A percentile compares a stretch with the other conserved stretches of the same genome.
phyloP scores from a whole-genome alignment of 2,888 invertebrate genomes.

The Adelognathus sp. region DNA sequence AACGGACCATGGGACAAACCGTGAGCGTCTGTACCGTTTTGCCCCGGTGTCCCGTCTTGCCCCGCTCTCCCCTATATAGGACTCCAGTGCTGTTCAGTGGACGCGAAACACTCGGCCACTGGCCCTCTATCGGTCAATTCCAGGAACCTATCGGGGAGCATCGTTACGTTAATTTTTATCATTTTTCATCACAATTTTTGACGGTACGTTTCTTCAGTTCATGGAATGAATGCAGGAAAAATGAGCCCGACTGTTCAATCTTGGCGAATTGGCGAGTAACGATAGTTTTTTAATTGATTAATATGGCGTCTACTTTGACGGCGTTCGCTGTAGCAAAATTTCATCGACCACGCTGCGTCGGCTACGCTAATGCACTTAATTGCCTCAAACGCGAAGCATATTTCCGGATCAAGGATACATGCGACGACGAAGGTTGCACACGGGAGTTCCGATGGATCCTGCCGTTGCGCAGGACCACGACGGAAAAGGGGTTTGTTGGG shows the following conservation, averaged over 20 bases:
- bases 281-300: conserved; percentile 26
- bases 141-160: no score
- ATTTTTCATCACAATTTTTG: no score
- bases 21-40: no score
- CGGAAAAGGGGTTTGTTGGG: conserved; percentile 37
- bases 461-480: conserved; percentile 49
- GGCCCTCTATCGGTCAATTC: no score
- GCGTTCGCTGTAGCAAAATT: not conserved
- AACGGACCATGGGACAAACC: conserved; percentile 11
- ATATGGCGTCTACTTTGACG: not conserved
- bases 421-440: conserved; percentile 61
- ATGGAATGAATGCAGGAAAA: no score
- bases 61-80: no score
- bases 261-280: not conserved
- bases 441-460: no score
- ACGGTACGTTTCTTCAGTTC: no score
- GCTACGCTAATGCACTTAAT: conserved; percentile 75
- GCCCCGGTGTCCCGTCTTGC: no score
- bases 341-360: conserved; percentile 59
- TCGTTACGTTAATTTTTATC: no score
- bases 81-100: no score
- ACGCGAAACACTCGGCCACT: no score
- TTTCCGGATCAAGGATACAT: conserved; percentile 77
- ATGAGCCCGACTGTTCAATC: not conserved
- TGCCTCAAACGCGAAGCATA: conserved; percentile 80